Evolutionary conservation across 2,888 invertebrate genomes (phyloP), one percentile per base, ranked within the genome.

Genomic region (Mythimna loreyi): DNA sequence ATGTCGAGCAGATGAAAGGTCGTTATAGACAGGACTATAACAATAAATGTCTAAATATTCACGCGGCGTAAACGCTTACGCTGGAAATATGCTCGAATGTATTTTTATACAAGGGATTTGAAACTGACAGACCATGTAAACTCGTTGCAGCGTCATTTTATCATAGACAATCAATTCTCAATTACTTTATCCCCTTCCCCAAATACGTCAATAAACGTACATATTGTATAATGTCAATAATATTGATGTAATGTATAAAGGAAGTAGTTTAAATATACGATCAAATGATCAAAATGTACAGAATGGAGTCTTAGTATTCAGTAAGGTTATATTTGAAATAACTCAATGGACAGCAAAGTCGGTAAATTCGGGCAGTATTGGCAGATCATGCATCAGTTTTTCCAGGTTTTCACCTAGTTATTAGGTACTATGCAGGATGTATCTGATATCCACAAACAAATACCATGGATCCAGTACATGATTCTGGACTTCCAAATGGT

Each of bases 221-320:
- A 62, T 66, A 62, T 36, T 66, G 61, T 79, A 75, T 75, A 75
- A 67, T 73, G 30, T 73, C 74, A 75, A 78, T 61, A 72, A n/a
- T 61, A 47, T 49, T 25, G 36, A 2, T 76, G 16, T 76, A 50
- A 56, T 75, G 30, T 75, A 74, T 73, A 78, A 73, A 78, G 40
- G 28, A 45, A 19, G 30, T 73, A 57, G 5, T 23, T 30, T 16
- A 53, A 73, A 66, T 50, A 16, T 59, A 59, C 71, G 47, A 5
- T 76, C 11, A 33, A 28, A 23, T 70, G 21, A 62, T 62, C 56
- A 45, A 67, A 57, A 40, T 75, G 64, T 78, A 78, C 73, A 74
- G 78, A 59, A 76, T 50, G 13, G 49, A 76, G 40, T 30, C 19
- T 59, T 49, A 11, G 43, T 53, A 53, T 36, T 65, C 56, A n/a